Base-by-base conservation (phyloP, 2,113 vertebrate genomes). In the Atrichornis clamosus region DNA sequence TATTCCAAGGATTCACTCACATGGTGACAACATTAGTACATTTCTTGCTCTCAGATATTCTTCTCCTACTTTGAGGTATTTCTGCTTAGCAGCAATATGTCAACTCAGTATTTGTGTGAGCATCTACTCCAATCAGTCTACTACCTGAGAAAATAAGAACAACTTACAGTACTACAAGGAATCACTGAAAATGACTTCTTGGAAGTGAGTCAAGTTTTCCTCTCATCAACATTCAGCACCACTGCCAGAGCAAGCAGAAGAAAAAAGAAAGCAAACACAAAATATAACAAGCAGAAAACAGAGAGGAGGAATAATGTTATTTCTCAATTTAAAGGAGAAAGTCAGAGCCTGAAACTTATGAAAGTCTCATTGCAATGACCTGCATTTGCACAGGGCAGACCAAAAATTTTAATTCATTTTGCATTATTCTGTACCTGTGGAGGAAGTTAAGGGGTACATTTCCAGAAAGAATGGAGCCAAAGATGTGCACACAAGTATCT, bases 171-270 rank as follows among this genome's bases (percentile, higher is more conserved):
- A 58, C 39, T 77, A 62, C 74, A 94, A 89, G n/a, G 67, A 94
- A 94, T 89, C 49, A 89, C n/a, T 6, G 62, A 62, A 93, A 96
- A 95, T 68, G 18, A 96, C 92, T 81, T 84, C 63, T 76, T 97
- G 89, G 88, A 96, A 91, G 21, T 53, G 50, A 90, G 49, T 78
- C 95, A 97, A 74, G 65, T 52, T 94, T 95, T 41, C 50, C 42
- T 86, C 90, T 93, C 92, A 95, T 96, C 69, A 41, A 74, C 87
- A 97, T 97, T 97, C 97, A 96, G 60, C 60, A 80, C 77, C 70
- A 90, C 70, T 55, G 21, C 63, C 46, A 75, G 7, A 84, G 78
- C 64, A 95, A 97, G 87, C 62, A 79, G 44, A 90, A 93, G 58
- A 23, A 92, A 58, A 39, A 90, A 69, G 56, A 77, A 96, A 92